Evolutionary conservation across 2,797 vertebrate species (phyloP), one percentile per base, ranked within the genome.

Genomic region (Caiman crocodilus): DNA sequence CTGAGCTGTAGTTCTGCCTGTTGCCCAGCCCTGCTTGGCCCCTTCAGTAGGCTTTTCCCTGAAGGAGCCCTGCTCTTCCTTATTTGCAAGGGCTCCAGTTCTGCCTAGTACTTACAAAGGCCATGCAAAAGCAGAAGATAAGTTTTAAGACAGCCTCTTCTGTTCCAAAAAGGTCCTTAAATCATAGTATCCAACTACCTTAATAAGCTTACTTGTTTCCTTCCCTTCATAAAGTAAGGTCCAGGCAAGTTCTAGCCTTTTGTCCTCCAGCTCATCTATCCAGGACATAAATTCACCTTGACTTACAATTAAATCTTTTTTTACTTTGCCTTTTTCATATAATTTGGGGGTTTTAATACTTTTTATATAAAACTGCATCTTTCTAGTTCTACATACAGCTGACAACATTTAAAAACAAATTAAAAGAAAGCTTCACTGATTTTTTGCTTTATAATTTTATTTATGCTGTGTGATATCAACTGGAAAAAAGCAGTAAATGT

Each of bases 381-480:
- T 55, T 4, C 17, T 2, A 7, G 5, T 90, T 76, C 88, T 17
- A 18, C 32, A 18, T 0, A 0, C 58, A 76, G 58, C 64, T 79
- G 13, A 10, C 55, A 84, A 10, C 16, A 63, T 89, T 89, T 91
- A 7, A 73, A 42, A 71, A 8, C 35, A 71, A 35, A 71, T 42
- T 14, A 42, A 71, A 71, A 4, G 4, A 75, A 20, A 71, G 14
- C 2, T 81, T 80, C 12, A 32, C 11, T 10, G 58, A n/a, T 14
- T 87, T 57, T 79, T 92, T 65, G 55, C 10, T 69, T 83, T 1
- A 2, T 42, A 1, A 1, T 35, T 17, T 32, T 83, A 23, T 75
- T 76, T 74, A 9, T 60, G 84, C 5, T 25, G 0, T n/a, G 1
- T 64, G 35, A 14, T 71, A 71, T 42, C 35, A 25, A 32, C 32